These are phyloP conservation scores for Clarias laeviceps DNA, from an alignment of 2,797 vertebrate genomes.

Conservation along the genomic window DNA sequence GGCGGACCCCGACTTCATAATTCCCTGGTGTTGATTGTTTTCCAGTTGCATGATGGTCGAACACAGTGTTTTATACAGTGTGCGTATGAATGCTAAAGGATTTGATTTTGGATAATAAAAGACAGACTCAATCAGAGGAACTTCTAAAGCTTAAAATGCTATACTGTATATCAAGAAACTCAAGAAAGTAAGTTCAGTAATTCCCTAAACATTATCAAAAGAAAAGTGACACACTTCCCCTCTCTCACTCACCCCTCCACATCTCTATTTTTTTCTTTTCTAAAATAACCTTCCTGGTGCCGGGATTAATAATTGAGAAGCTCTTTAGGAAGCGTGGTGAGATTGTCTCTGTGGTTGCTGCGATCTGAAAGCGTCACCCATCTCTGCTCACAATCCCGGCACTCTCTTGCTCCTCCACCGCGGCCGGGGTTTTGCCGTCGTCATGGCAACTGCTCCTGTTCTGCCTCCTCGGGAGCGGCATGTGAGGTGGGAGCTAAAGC, in stretches of 20 bases:
- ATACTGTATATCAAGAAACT: not conserved
- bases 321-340: conserved; percentile 48
- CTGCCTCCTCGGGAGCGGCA: conserved; percentile 61
- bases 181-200: not conserved
- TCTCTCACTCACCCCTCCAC: not conserved
- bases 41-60: not conserved
- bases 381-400: conserved; percentile 49
- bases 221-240: not conserved
- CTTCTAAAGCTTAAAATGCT: not conserved
- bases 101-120: not conserved
- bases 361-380: conserved; percentile 54
- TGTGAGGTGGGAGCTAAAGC: conserved; percentile 61
- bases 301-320: conserved; percentile 55
- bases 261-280: conserved; percentile 1
- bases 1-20: not conserved
- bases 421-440: conserved; percentile 62
- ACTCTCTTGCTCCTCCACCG: conserved; percentile 48
- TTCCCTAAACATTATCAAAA: not conserved
- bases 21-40: not conserved
- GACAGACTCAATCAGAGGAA: not conserved
- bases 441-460: conserved; percentile 75
- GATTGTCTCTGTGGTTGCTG: conserved; percentile 48
- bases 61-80: not conserved
- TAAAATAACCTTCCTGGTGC: conserved; percentile 37
- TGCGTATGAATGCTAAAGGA: not conserved